phyloP scores from a whole-genome alignment of 2,113 vertebrate species.

The Scatophagus argus region DNA sequence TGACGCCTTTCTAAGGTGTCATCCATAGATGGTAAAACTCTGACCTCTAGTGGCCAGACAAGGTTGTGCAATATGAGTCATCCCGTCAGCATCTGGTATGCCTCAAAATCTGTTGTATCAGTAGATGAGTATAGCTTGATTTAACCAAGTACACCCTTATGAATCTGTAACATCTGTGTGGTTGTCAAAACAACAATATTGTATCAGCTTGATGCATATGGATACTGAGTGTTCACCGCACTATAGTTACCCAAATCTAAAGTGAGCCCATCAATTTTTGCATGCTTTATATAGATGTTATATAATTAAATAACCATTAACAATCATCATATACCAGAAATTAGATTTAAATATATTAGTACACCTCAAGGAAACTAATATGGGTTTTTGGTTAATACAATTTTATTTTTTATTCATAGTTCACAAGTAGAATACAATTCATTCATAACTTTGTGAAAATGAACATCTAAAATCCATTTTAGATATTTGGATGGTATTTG shows the following conservation, averaged over 20 bases:
- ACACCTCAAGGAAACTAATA: background rate
- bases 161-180: background rate
- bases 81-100: too few relatives aligned
- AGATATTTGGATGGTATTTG: background rate
- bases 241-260: background rate
- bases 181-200: background rate
- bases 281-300: background rate
- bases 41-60: slow-evolving; percentile 62
- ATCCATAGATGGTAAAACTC: slow-evolving; percentile 36
- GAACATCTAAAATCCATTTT: background rate
- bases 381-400: too few relatives aligned
- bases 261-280: background rate
- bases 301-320: background rate
- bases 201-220: background rate
- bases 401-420: too few relatives aligned
- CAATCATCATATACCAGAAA: background rate
- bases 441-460: background rate
- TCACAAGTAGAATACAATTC: background rate
- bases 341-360: background rate
- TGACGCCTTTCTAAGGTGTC: fast-evolving
- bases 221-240: background rate
- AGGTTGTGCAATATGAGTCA: background rate
- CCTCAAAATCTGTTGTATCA: background rate
- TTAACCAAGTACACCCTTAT: background rate
- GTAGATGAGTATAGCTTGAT: background rate